Evolutionary conservation across 2,113 vertebrate genomes (phyloP).

Genomic region (Pangasianodon hypophthalmus): DNA sequence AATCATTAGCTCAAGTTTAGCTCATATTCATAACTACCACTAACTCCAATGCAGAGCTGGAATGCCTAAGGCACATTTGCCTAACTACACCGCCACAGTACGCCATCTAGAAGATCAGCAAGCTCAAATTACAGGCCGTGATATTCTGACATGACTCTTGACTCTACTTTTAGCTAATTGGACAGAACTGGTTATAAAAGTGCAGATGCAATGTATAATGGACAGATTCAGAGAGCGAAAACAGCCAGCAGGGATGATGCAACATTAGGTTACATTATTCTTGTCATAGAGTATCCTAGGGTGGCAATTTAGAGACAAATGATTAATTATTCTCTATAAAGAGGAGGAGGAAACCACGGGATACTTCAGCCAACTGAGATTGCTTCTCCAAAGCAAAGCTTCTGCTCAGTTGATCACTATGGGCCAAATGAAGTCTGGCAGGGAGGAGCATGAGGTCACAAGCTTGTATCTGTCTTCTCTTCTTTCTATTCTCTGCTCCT

Average conservation of each 20-base stretch:
- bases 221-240: constrained; percentile 4
- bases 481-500: constrained; percentile 12
- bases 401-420: constrained; percentile 55
- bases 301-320: constrained; percentile 18
- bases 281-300: constrained; percentile 3
- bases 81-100: constrained; percentile 17
- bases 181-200: constrained; percentile 46
- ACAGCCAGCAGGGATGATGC: constrained; percentile 16
- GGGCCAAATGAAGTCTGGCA: constrained; percentile 59
- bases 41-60: not conserved
- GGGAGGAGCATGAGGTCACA: constrained; percentile 60
- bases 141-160: constrained; percentile 39
- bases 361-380: constrained; percentile 62
- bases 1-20: not conserved
- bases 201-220: constrained; percentile 39
- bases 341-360: constrained; percentile 48
- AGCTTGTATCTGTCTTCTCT: constrained; percentile 51
- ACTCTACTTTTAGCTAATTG: constrained; percentile 51
- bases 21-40: not conserved
- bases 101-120: constrained; percentile 17
- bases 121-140: constrained; percentile 35
- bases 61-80: constrained; percentile 11
- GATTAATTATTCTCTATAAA: constrained; percentile 71
- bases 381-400: constrained; percentile 60
- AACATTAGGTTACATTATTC: constrained; percentile 32